Conservation (phyloP, 2,888 invertebrate species). For the Patella caerulea region DNA sequence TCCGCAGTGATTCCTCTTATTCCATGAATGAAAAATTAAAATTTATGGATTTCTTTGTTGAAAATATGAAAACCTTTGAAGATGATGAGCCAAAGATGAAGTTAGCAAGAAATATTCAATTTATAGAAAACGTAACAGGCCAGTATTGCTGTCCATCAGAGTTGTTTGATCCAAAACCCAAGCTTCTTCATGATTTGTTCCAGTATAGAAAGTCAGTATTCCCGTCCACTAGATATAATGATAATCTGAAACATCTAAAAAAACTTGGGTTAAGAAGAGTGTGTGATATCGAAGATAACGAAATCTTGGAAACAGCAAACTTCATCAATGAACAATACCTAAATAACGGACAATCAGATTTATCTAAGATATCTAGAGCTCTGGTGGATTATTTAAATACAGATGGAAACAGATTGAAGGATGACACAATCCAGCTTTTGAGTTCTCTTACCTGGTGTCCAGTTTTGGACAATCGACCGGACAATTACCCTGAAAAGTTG, state of each 20-base stretch:
- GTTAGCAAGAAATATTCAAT: conserved; percentile 14
- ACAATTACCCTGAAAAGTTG: conserved; percentile 31
- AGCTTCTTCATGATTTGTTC: conserved; percentile 42
- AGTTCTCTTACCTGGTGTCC: conserved; percentile 30
- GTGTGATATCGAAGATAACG: conserved; percentile 41
- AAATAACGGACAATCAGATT: neutral
- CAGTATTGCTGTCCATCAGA: conserved; percentile 25
- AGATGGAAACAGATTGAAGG: neutral
- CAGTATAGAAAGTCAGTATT: conserved; percentile 33
- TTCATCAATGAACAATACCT: neutral
- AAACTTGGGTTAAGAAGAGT: conserved; percentile 46
- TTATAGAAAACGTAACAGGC: conserved; percentile 22
- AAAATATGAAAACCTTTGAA: neutral
- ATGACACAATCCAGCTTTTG: neutral
- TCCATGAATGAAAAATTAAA: neutral
- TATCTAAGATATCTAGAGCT: conserved; percentile 3
- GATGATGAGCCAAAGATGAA: neutral
- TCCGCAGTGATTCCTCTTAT: neutral
- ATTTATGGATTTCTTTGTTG: neutral
- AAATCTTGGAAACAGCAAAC: conserved; percentile 40
- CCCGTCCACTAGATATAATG: conserved; percentile 40
- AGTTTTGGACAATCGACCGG: conserved; percentile 29
- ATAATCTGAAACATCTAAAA: conserved; percentile 35
- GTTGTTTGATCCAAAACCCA: conserved; percentile 47
- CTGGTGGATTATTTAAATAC: conserved; percentile 3